Evolutionary conservation across 2,888 invertebrate genomes (phyloP).

Genomic region (Drosophila glabriapex): DNA sequence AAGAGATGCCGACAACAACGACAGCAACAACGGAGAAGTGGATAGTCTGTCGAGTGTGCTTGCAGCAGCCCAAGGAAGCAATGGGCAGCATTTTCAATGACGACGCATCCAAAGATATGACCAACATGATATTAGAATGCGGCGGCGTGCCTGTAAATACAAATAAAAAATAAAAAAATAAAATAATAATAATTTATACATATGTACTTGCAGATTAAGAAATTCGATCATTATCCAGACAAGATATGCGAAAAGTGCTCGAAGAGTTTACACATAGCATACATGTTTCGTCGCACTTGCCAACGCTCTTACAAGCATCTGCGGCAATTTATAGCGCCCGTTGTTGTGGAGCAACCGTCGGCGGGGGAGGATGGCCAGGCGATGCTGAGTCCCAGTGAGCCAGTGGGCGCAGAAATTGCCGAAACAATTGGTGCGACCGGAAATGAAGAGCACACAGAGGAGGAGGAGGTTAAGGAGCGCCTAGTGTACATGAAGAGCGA

Average conservation of each 20-base stretch:
- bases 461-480: conserved; percentile 49
- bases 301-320: conserved; percentile 82
- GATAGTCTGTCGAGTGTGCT: conserved; percentile 82
- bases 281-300: conserved; percentile 78
- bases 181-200: neutral
- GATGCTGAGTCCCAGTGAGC: conserved; percentile 27
- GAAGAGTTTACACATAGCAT: conserved; percentile 74
- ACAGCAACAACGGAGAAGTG: conserved; percentile 73
- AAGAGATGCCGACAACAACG: conserved; percentile 54
- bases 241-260: conserved; percentile 81
- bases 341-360: conserved; percentile 69
- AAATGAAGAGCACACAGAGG: conserved; percentile 31
- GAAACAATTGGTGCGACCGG: conserved; percentile 36
- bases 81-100: conserved; percentile 81
- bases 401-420: conserved; percentile 19
- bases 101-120: conserved; percentile 78
- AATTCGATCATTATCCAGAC: conserved; percentile 82
- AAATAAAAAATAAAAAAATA: neutral
- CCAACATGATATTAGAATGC: conserved; percentile 82
- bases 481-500: conserved; percentile 65
- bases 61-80: conserved; percentile 79
- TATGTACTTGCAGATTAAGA: conserved; percentile 68
- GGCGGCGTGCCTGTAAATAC: conserved; percentile 81
- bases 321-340: conserved; percentile 82
- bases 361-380: conserved; percentile 37